A percentile compares a stretch with the other conserved stretches of the same genome.
Evolutionary conservation across 2,797 vertebrate species (phyloP).

Genomic region (Thunnus albacares): DNA sequence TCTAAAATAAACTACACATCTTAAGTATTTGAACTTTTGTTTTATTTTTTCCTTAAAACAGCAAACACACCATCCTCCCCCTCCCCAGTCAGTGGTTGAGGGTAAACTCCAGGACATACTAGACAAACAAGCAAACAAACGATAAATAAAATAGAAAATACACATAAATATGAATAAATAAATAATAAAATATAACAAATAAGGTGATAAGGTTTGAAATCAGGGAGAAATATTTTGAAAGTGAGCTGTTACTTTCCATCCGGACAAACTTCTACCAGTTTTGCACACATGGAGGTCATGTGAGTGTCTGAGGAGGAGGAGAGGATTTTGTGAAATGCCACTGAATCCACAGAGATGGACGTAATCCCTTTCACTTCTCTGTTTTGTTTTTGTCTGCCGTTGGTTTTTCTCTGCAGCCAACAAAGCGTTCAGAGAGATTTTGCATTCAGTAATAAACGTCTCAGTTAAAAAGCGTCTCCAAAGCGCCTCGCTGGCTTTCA

Average conservation of each 20-base stretch:
- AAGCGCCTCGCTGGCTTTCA: constrained; percentile 54
- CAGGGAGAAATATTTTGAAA: too few species aligned
- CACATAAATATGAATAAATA: too few species aligned
- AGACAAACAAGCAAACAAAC: too few species aligned
- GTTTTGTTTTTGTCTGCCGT: constrained; percentile 43
- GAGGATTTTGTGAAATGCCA: constrained; percentile 61
- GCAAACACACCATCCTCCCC: too few species aligned
- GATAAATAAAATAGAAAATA: too few species aligned
- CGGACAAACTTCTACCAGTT: constrained; percentile 12
- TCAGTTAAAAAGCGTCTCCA: constrained; percentile 12
- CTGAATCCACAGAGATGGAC: constrained; percentile 41
- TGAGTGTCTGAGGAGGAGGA: constrained; percentile 41
- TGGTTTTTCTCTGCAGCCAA: constrained; percentile 41
- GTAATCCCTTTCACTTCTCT: constrained; percentile 49
- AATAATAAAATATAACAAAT: too few species aligned
- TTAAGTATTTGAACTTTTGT: too few species aligned
- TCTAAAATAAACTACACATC: too few species aligned
- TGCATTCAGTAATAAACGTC: constrained; percentile 47
- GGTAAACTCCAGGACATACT: too few species aligned
- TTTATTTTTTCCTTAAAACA: too few species aligned
- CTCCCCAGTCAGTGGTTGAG: too few species aligned
- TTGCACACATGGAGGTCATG: constrained; percentile 50
- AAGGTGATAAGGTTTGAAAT: too few species aligned
- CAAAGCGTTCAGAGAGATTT: constrained; percentile 24
- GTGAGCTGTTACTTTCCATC: background rate